These are phyloP conservation scores for Oncorhynchus clarkii DNA, from an alignment of 2,113 vertebrate species.

Conservation along the genomic window DNA sequence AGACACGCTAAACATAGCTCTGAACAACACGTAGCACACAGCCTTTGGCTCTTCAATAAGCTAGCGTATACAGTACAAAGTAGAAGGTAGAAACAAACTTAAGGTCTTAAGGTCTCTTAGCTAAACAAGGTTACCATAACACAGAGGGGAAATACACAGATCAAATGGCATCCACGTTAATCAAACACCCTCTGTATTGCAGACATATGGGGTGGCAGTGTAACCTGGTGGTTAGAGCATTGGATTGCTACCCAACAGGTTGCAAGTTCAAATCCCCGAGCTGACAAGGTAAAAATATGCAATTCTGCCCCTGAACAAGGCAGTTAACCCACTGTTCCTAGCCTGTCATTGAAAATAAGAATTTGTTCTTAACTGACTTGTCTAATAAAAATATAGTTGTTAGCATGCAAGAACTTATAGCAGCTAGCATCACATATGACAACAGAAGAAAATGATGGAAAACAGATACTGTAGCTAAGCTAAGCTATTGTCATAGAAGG, in stretches of 20 bases:
- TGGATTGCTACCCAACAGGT: too few species aligned
- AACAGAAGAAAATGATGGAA: neutral
- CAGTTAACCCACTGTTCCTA: too few species aligned
- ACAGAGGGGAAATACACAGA: neutral
- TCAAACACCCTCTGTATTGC: neutral
- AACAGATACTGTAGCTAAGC: neutral
- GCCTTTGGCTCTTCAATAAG: constrained; percentile 16
- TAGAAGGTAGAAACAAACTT: constrained; percentile 19
- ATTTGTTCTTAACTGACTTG: too few species aligned
- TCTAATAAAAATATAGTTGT: neutral
- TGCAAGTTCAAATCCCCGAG: too few species aligned
- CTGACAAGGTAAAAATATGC: too few species aligned
- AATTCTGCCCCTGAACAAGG: too few species aligned
- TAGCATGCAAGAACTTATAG: neutral
- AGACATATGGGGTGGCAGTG: neutral
- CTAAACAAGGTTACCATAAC: constrained; percentile 28
- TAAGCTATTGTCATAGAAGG: neutral
- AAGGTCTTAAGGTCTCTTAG: constrained; percentile 13
- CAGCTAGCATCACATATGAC: neutral
- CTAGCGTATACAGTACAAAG: constrained; percentile 3
- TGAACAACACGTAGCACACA: constrained; percentile 17
- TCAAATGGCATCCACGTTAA: neutral
- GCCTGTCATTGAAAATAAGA: too few species aligned
- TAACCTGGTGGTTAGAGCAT: too few species aligned
- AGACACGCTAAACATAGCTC: constrained; percentile 47